These are phyloP conservation scores for Simalia tracyae DNA, from an alignment of 2,797 vertebrate species.

Conservation along the genomic window DNA sequence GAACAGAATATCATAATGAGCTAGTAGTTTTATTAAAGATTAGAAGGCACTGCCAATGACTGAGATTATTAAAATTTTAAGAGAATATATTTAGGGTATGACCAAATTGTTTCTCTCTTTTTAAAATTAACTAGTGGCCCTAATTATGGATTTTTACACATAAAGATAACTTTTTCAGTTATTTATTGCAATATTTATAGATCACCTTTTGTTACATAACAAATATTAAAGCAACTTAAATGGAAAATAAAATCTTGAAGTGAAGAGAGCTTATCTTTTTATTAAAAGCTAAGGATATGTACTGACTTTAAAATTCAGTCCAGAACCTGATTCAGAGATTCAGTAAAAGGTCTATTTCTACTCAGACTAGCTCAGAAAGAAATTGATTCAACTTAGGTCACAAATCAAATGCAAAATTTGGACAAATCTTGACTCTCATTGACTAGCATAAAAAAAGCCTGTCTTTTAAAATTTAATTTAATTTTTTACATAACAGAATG, in stretches of 20 bases:
- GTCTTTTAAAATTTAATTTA: background rate
- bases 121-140: constrained; percentile 22
- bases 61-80: constrained; percentile 49
- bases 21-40: constrained; percentile 54
- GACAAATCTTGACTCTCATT: background rate
- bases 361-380: background rate
- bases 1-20: constrained; percentile 54
- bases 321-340: background rate
- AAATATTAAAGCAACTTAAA: constrained; percentile 12
- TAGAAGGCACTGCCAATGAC: constrained; percentile 39
- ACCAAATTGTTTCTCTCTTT: constrained; percentile 30
- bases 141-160: constrained; percentile 31
- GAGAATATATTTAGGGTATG: constrained; percentile 34
- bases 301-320: background rate
- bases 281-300: background rate
- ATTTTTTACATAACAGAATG: background rate
- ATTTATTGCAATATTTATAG: background rate
- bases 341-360: background rate
- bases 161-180: background rate
- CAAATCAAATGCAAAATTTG: background rate
- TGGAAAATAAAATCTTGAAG: background rate
- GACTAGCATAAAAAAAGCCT: background rate
- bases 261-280: background rate
- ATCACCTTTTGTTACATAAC: background rate
- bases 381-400: too few species aligned